A percentile compares a stretch with the other conserved stretches of the same genome.
phyloP scores from a whole-genome alignment of 2,888 invertebrate genomes.

The Selenia dentaria region DNA sequence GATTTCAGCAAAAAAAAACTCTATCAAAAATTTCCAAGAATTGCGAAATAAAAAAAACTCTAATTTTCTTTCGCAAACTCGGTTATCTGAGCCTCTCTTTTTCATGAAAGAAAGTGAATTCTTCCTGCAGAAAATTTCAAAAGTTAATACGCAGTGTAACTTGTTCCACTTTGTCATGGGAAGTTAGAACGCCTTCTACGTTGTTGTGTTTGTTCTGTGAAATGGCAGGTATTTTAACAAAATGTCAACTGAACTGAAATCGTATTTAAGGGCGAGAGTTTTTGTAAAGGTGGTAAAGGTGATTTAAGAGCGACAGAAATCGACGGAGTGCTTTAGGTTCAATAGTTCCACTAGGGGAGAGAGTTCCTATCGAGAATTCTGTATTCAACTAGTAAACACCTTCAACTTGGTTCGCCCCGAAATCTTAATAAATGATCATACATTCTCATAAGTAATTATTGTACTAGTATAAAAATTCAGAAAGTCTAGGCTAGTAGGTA shows the following conservation, averaged over 20 bases:
- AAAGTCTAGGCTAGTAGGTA: too few relatives aligned
- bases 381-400: too few relatives aligned
- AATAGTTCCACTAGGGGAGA: too few relatives aligned
- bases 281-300: constrained; percentile 1
- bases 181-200: constrained; percentile 17
- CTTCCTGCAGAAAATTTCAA: constrained; percentile 38
- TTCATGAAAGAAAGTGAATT: constrained; percentile 35
- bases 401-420: too few relatives aligned
- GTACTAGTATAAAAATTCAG: too few relatives aligned
- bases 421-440: too few relatives aligned
- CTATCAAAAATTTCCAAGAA: constrained; percentile 18
- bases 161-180: constrained; percentile 31
- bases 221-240: background rate
- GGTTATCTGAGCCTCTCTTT: constrained; percentile 34
- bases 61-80: constrained; percentile 42
- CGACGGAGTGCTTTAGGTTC: background rate
- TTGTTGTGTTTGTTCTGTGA: background rate
- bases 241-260: constrained; percentile 4
- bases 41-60: constrained; percentile 37
- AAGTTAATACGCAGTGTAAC: constrained; percentile 42
- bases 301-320: background rate
- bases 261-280: background rate
- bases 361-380: too few relatives aligned
- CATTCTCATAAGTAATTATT: too few relatives aligned
- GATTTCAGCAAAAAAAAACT: constrained; percentile 17